phyloP scores from a whole-genome alignment of 1,140 invertebrate genomes.

The Zaprionus gabonicus region DNA sequence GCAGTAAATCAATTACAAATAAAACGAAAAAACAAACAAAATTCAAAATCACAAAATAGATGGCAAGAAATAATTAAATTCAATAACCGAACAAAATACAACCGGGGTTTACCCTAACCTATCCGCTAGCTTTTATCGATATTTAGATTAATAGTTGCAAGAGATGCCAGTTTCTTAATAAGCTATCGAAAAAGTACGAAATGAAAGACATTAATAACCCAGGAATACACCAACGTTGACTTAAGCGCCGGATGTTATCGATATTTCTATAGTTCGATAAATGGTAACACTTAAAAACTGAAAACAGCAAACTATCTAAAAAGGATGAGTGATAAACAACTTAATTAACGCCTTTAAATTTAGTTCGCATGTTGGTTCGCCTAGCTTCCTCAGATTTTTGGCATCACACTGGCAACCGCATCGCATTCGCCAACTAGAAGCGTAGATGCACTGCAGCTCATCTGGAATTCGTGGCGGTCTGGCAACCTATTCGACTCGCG shows the following conservation, averaged over 20 bases:
- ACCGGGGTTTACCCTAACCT: not conserved
- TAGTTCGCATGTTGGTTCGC: not conserved
- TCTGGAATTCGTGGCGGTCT: conserved; percentile 42
- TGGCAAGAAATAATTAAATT: not conserved
- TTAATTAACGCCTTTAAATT: not conserved
- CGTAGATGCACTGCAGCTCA: conserved; percentile 19
- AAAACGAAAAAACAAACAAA: not conserved
- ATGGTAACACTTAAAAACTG: too few species aligned
- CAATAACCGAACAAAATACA: not conserved
- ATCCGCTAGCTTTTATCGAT: not conserved
- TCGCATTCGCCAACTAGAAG: not conserved
- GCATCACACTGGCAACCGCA: conserved; percentile 24
- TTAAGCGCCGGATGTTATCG: too few species aligned
- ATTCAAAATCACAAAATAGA: not conserved
- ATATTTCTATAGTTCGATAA: too few species aligned
- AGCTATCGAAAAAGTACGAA: not conserved
- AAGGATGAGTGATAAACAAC: not conserved
- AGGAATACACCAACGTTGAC: too few species aligned
- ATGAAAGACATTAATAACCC: too few species aligned
- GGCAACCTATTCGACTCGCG: conserved; percentile 15
- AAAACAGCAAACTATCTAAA: too few species aligned
- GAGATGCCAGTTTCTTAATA: not conserved
- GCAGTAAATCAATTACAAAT: conserved; percentile 5
- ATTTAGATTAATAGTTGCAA: not conserved
- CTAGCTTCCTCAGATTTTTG: not conserved